Percentiles rank a stretch among this genome's conserved stretches.
Evolutionary conservation across 2,888 invertebrate species (phyloP).

Genomic region (Apamea crenata): DNA sequence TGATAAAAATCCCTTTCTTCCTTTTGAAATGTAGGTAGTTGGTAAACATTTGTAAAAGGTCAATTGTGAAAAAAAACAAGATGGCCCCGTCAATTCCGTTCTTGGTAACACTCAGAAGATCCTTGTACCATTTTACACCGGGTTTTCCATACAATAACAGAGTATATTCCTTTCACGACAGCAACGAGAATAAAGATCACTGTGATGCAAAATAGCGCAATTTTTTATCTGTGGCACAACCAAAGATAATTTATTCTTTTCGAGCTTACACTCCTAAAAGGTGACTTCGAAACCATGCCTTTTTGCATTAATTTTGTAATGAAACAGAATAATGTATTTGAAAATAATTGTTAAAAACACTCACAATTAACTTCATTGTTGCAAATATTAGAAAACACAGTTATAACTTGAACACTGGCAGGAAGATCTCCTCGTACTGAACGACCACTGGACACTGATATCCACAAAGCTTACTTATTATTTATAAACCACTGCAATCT

Average conservation of each 20-base stretch:
- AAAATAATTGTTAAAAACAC: background rate
- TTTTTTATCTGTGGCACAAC: background rate
- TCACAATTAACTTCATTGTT: constrained; percentile 32
- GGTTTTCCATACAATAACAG: background rate
- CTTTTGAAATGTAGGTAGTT: background rate
- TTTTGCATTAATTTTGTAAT: background rate
- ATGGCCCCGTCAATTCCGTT: background rate
- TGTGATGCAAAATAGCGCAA: background rate
- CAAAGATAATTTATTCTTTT: background rate
- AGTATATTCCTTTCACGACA: background rate
- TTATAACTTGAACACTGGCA: background rate
- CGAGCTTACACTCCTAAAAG: background rate
- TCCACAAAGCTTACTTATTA: background rate
- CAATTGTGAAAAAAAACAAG: background rate
- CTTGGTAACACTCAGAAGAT: background rate
- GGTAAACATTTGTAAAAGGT: background rate
- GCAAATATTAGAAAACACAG: background rate
- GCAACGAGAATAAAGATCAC: background rate
- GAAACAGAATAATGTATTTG: background rate
- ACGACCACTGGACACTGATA: constrained; percentile 9
- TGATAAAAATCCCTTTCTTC: no score
- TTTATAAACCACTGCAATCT: constrained; percentile 2
- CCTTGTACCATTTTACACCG: background rate
- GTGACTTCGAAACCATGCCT: background rate
- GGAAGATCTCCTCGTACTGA: background rate